Percentiles rank a stretch among this genome's conserved stretches.
phyloP scores from a whole-genome alignment of 2,888 invertebrate species.

The Callimorpha dominula region DNA sequence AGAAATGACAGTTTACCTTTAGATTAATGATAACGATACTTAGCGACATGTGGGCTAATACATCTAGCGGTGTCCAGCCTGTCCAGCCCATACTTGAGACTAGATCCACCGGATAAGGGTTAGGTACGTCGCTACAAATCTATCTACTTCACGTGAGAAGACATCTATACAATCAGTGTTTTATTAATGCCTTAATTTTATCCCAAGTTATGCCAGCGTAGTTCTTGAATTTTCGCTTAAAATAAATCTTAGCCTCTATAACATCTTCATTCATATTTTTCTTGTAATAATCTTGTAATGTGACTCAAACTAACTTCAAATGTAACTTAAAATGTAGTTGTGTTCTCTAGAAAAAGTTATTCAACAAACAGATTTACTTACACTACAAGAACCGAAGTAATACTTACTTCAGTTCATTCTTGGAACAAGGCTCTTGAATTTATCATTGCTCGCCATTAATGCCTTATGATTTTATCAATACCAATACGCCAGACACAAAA shows the following conservation, averaged over 20 bases:
- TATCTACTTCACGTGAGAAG: slow-evolving; percentile 50
- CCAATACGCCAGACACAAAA: too few relatives aligned
- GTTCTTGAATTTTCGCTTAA: neutral
- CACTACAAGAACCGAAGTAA: neutral
- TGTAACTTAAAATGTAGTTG: neutral
- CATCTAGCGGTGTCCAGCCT: slow-evolving; percentile 65
- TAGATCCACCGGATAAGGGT: slow-evolving; percentile 68
- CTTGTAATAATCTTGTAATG: too few relatives aligned
- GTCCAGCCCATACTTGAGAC: slow-evolving; percentile 59
- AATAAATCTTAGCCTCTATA: neutral
- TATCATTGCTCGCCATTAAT: neutral
- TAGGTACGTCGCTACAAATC: slow-evolving; percentile 56
- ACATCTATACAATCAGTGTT: slow-evolving; percentile 54
- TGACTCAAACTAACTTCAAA: too few relatives aligned
- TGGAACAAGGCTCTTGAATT: neutral
- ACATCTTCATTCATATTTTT: too few relatives aligned
- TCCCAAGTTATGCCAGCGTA: neutral
- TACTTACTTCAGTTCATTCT: slow-evolving; percentile 22
- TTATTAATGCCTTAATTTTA: slow-evolving; percentile 58
- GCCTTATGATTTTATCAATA: too few relatives aligned
- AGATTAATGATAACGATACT: slow-evolving; percentile 74
- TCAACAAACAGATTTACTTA: neutral
- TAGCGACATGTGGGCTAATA: slow-evolving; percentile 72
- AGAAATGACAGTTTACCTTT: slow-evolving; percentile 71
- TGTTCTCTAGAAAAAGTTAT: neutral